phyloP scores from a whole-genome alignment of 1,140 invertebrate genomes.

The Drosophila mayri region DNA sequence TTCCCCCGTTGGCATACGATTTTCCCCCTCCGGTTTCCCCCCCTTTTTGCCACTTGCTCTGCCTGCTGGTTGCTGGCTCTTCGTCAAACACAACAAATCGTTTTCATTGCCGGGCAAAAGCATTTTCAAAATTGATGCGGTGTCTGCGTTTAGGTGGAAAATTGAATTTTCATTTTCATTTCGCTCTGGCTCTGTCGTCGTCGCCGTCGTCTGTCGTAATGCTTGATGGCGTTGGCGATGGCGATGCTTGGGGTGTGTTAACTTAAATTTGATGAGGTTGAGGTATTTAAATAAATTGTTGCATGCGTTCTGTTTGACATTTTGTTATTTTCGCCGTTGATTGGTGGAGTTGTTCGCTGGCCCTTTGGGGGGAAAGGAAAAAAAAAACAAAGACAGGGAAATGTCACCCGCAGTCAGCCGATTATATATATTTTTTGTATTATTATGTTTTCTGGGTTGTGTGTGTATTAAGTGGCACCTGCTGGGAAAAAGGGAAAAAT shows the following conservation, averaged over 20 bases:
- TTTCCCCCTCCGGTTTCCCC: slow-evolving; percentile 1
- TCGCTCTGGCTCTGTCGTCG: slow-evolving; percentile 38
- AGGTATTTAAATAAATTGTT: slow-evolving; percentile 83
- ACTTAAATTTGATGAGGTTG: slow-evolving; percentile 75
- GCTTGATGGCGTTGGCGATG: slow-evolving; percentile 18
- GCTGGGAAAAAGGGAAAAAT: background rate
- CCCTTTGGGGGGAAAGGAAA: slow-evolving; percentile 3
- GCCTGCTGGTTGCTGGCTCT: slow-evolving; percentile 18
- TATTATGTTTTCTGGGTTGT: background rate
- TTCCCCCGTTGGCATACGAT: background rate
- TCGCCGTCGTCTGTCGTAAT: slow-evolving; percentile 41
- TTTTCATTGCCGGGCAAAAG: slow-evolving; percentile 72
- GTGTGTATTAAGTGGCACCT: slow-evolving; percentile 22
- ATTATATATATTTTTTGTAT: background rate
- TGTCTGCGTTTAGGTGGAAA: slow-evolving; percentile 84
- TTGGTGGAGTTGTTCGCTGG: slow-evolving; percentile 59
- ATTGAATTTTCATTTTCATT: slow-evolving; percentile 82
- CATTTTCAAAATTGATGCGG: slow-evolving; percentile 84
- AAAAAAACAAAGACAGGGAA: background rate
- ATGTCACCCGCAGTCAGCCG: slow-evolving; percentile 40
- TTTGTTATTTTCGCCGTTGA: slow-evolving; percentile 80
- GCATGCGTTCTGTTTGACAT: slow-evolving; percentile 81
- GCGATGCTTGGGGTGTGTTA: slow-evolving; percentile 64
- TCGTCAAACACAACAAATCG: slow-evolving; percentile 79
- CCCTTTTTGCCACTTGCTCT: background rate